These are phyloP conservation scores for Ectemnius cavifrons DNA, from an alignment of 2,888 invertebrate genomes.

Conservation along the genomic window DNA sequence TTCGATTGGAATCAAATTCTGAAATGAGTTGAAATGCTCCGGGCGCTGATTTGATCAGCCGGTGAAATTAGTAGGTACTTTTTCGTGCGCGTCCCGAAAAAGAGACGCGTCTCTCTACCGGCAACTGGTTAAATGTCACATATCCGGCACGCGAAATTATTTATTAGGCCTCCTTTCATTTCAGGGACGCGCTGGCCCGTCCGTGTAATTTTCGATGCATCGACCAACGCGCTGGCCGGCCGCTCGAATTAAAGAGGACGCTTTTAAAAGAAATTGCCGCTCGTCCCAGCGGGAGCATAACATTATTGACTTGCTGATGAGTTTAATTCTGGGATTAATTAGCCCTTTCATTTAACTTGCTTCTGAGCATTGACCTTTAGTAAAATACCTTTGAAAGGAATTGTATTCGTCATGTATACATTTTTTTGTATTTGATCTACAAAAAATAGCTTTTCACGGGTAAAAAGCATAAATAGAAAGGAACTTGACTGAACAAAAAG, in stretches of 20 bases:
- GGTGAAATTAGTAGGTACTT: not conserved
- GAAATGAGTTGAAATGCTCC: constrained; percentile 1
- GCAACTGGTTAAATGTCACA: not conserved
- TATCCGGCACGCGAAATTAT: not conserved
- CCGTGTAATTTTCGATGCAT: too few relatives aligned
- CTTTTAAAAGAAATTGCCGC: not conserved
- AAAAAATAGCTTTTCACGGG: too few relatives aligned
- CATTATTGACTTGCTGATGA: not conserved
- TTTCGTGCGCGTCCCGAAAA: not conserved
- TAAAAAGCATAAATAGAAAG: too few relatives aligned
- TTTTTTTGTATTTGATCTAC: too few relatives aligned
- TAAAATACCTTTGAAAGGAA: too few relatives aligned
- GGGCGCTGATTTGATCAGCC: constrained; percentile 1
- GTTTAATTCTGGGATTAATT: not conserved
- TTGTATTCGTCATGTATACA: too few relatives aligned
- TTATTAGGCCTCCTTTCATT: constrained; percentile 2
- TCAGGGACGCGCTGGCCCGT: not conserved
- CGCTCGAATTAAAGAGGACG: not conserved
- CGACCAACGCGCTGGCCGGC: too few relatives aligned
- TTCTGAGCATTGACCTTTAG: too few relatives aligned
- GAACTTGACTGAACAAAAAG: too few relatives aligned
- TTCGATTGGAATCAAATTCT: constrained; percentile 17
- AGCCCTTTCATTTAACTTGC: too few relatives aligned
- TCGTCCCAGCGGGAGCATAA: not conserved
- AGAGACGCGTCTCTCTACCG: not conserved